Evolutionary conservation across 2,797 vertebrate species (phyloP).

Genomic region (Mastacembelus armatus): DNA sequence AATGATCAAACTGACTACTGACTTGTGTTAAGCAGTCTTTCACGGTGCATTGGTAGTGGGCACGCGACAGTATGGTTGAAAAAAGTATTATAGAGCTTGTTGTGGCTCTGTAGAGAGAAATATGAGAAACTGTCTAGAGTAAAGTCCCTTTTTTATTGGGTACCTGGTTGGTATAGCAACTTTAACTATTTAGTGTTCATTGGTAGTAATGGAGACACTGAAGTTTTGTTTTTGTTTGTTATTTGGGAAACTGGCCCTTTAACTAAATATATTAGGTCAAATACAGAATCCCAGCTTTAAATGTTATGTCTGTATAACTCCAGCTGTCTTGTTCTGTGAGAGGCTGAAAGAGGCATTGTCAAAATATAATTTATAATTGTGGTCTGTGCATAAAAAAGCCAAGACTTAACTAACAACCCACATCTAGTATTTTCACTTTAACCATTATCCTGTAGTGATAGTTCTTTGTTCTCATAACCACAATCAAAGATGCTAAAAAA

Average conservation of each 20-base stretch:
- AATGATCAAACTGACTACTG: not conserved
- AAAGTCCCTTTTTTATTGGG: conserved; percentile 13
- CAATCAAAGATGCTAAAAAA: conserved; percentile 68
- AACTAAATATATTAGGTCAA: not conserved
- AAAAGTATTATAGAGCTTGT: too few species aligned
- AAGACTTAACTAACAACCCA: conserved; percentile 36
- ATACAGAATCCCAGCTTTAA: not conserved
- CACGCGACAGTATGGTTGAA: too few species aligned
- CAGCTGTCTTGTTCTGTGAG: not conserved
- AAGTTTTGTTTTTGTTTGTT: not conserved
- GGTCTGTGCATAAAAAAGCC: conserved; percentile 7
- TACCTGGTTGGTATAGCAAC: conserved; percentile 1
- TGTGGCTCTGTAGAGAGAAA: too few species aligned
- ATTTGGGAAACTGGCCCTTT: not conserved
- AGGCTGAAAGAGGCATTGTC: conserved; percentile 13
- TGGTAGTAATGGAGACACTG: not conserved
- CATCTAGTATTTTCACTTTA: conserved; percentile 16
- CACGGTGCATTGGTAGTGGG: too few species aligned
- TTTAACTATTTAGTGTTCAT: too few species aligned
- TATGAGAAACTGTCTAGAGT: too few species aligned
- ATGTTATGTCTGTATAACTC: not conserved
- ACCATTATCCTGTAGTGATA: conserved; percentile 18
- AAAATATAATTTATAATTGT: conserved; percentile 4
- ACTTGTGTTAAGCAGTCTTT: too few species aligned
- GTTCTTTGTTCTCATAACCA: conserved; percentile 62